Conservation (phyloP, 1,140 invertebrate genomes). For the Sesamia nonagrioides region DNA sequence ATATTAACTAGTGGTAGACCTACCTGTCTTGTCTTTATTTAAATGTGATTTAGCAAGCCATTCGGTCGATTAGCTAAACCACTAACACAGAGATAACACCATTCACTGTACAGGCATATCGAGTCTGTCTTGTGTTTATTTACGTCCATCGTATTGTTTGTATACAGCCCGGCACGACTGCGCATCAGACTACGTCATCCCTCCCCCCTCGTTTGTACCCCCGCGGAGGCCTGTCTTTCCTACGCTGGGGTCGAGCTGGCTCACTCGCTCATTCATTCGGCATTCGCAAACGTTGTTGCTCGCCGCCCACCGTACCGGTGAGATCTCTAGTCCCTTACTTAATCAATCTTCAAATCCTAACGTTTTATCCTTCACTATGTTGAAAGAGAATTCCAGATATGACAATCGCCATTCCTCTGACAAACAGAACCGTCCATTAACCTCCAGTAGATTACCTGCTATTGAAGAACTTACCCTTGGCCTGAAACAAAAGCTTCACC, state of each 20-base stretch:
- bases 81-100: conserved; percentile 82
- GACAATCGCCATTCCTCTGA: conserved; percentile 71
- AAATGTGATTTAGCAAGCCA: conserved; percentile 57
- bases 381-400: conserved; percentile 82
- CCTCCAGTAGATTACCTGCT: conserved; percentile 77
- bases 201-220: conserved; percentile 68
- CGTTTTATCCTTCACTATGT: conserved; percentile 74
- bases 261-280: conserved; percentile 86
- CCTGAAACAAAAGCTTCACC: conserved; percentile 85
- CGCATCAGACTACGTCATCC: conserved; percentile 83
- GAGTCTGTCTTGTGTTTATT: conserved; percentile 84
- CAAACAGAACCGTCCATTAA: conserved; percentile 73
- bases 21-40: conserved; percentile 54
- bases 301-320: conserved; percentile 63
- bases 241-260: conserved; percentile 78
- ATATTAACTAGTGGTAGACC: neutral
- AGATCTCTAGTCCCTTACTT: conserved; percentile 69
- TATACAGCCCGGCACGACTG: conserved; percentile 86
- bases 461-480: conserved; percentile 84
- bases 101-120: conserved; percentile 75
- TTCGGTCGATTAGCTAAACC: conserved; percentile 65
- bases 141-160: conserved; percentile 87
- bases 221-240: conserved; percentile 78
- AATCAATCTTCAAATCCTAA: conserved; percentile 62
- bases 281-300: conserved; percentile 82